A percentile compares a stretch with the other conserved stretches of the same genome.
Evolutionary conservation across 2,113 vertebrate genomes (phyloP).

Genomic region (Ancistrus triradiatus): DNA sequence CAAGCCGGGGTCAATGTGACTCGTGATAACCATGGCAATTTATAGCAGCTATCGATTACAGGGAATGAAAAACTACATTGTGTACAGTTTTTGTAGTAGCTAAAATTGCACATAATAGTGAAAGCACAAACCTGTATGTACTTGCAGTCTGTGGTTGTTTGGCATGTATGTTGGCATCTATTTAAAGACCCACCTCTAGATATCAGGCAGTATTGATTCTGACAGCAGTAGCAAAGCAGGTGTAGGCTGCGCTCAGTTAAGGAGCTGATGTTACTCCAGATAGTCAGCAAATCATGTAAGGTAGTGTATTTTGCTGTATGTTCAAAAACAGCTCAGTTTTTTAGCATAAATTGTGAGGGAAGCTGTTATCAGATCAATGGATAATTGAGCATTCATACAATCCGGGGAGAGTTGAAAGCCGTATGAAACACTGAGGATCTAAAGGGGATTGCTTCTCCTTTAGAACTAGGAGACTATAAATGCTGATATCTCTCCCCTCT

Average conservation of each 20-base stretch:
- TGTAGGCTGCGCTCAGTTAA: conserved; percentile 1
- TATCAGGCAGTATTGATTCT: conserved; percentile 22
- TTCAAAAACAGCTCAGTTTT: background rate
- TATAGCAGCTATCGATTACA: no score
- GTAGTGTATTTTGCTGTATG: background rate
- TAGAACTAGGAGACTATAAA: conserved; percentile 9
- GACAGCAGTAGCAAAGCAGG: background rate
- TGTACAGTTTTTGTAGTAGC: background rate
- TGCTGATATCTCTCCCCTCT: conserved; percentile 7
- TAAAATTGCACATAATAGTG: background rate
- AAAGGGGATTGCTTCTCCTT: background rate
- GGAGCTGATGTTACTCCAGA: conserved; percentile 15
- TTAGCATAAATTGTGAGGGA: background rate
- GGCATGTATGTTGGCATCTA: conserved; percentile 2
- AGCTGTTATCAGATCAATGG: background rate
- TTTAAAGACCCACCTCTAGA: conserved; percentile 21
- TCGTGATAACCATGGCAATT: no score
- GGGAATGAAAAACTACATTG: no score
- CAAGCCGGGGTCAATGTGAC: no score
- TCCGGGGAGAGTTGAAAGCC: background rate
- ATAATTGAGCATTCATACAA: background rate
- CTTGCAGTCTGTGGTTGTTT: conserved; percentile 4
- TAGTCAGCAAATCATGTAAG: conserved; percentile 1
- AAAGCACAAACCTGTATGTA: background rate
- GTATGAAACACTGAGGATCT: background rate